Conservation (phyloP, 2,113 vertebrate genomes). For the Anarhynchus alexandrinus region DNA sequence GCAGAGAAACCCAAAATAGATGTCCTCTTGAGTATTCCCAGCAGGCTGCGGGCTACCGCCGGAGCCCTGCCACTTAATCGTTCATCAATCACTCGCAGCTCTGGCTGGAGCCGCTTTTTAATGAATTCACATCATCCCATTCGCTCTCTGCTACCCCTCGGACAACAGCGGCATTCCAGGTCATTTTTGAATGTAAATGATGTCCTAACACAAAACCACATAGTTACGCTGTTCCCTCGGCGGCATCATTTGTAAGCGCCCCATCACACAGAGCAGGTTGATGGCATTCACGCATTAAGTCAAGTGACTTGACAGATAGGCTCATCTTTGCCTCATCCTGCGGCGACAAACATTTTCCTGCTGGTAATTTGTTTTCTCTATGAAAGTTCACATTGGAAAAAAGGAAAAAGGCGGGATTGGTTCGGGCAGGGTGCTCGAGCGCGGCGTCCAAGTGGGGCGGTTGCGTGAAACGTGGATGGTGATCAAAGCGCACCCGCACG, state of each 20-base stretch:
- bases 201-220: neutral
- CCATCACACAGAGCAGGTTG: neutral
- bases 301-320: neutral
- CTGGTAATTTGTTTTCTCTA: neutral
- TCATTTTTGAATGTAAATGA: neutral
- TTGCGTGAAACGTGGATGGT: rapidly evolving
- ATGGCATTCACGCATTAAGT: neutral
- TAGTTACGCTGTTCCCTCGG: neutral
- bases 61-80: neutral
- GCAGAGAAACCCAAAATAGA: neutral
- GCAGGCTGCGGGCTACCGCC: neutral
- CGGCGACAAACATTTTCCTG: neutral
- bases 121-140: neutral
- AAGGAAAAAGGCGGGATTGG: rapidly evolving
- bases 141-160: rapidly evolving
- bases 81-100: neutral
- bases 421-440: rapidly evolving
- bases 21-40: neutral
- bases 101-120: neutral
- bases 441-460: rapidly evolving
- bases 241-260: neutral
- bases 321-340: neutral
- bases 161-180: neutral
- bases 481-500: neutral
- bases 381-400: rapidly evolving